These are phyloP conservation scores for Lepus oiostolus DNA, from an alignment of 2,797 vertebrate genomes.

Conservation along the genomic window DNA sequence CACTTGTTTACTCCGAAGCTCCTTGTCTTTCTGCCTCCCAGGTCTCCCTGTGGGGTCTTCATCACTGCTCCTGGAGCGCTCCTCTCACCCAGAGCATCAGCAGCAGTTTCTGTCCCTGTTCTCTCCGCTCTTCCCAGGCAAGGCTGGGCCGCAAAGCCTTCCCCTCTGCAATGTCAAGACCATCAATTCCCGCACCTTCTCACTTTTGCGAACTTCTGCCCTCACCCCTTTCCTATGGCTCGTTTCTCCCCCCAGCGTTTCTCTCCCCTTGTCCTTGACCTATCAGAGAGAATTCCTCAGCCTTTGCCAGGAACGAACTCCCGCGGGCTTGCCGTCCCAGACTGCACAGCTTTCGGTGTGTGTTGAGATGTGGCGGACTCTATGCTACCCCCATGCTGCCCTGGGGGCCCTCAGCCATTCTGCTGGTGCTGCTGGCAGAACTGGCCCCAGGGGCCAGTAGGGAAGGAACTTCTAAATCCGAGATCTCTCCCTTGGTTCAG, in stretches of 20 bases:
- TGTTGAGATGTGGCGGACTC: not conserved
- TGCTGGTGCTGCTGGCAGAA: constrained; percentile 17
- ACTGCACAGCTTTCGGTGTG: not conserved
- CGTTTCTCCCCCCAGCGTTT: not conserved
- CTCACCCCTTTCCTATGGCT: not conserved
- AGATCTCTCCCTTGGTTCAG: not conserved
- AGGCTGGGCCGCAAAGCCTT: not conserved
- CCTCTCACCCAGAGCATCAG: not conserved
- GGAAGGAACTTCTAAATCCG: not conserved
- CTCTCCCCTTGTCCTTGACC: not conserved
- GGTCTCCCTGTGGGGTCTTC: not conserved
- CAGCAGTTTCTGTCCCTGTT: not conserved
- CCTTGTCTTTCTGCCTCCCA: not conserved
- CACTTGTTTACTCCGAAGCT: not conserved
- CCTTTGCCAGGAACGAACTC: constrained; percentile 11
- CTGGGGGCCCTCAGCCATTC: not conserved
- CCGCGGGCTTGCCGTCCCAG: not conserved
- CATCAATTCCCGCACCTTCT: not conserved
- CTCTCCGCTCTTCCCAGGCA: not conserved
- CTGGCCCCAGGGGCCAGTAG: not conserved
- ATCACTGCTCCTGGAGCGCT: not conserved
- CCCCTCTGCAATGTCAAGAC: constrained; percentile 13
- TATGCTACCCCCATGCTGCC: fast-evolving
- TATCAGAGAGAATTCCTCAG: not conserved
- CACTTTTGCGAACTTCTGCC: not conserved